A percentile compares a stretch with the other conserved stretches of the same genome.
Conservation (phyloP, 2,888 invertebrate genomes). For the Sipha maydis region DNA sequence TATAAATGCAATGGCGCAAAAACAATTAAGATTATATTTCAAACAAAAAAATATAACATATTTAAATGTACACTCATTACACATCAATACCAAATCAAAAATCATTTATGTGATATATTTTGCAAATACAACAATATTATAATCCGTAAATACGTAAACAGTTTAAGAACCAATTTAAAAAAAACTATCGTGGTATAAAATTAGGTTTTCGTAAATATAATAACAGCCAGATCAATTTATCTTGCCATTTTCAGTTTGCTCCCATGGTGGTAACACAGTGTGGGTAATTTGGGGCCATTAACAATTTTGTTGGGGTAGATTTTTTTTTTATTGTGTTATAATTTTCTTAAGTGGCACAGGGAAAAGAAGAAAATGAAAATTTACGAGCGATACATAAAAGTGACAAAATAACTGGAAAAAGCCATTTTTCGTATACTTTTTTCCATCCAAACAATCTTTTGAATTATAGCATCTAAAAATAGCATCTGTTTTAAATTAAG, state of each 20-base stretch:
- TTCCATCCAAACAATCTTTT: not conserved
- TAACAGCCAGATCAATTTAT: not conserved
- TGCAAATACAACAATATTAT: not conserved
- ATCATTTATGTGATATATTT: not conserved
- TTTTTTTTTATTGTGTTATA: constrained; percentile 3
- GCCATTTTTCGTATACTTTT: not conserved
- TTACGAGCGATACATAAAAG: not conserved
- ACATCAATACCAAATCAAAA: not conserved
- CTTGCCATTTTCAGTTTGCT: not conserved
- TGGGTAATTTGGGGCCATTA: not conserved
- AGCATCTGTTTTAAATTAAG: not conserved
- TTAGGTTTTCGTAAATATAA: not conserved
- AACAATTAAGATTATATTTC: no score
- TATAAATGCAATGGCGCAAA: not conserved
- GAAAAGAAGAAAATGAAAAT: constrained; percentile 21
- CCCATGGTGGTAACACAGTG: not conserved
- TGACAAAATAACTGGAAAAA: not conserved
- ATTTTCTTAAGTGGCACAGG: constrained; percentile 22
- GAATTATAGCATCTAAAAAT: not conserved
- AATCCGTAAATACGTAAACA: not conserved
- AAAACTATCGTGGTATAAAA: not conserved
- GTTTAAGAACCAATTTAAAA: no score
- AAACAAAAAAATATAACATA: no score
- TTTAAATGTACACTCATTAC: no score
- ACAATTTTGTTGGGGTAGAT: not conserved